Percentiles rank a stretch among this genome's conserved stretches.
These are phyloP conservation scores for Lysiphlebus fabarum DNA, from an alignment of 1,140 invertebrate genomes.

Conservation along the genomic window DNA sequence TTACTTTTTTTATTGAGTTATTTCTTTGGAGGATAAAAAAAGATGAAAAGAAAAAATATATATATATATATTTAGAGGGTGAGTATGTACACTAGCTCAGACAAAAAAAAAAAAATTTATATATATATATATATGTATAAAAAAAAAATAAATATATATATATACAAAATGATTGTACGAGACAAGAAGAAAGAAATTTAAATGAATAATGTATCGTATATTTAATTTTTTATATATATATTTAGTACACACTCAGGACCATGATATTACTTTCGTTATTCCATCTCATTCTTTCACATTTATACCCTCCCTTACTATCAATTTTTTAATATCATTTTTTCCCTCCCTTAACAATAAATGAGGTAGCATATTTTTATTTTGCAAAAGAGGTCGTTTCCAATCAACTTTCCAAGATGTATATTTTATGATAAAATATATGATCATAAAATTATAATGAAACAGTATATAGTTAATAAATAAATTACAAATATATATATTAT, in stretches of 20 bases:
- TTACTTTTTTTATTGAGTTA: conserved; percentile 2
- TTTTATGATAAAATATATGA: background rate
- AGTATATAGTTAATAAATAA: no score
- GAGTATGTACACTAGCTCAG: background rate
- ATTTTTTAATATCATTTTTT: background rate
- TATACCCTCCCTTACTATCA: background rate
- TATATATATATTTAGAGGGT: background rate
- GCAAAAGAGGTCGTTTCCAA: conserved; percentile 48
- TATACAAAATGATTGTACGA: conserved; percentile 22
- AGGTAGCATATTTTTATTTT: conserved; percentile 51
- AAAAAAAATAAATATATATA: conserved; percentile 13
- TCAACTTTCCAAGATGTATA: conserved; percentile 43
- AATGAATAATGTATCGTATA: conserved; percentile 59
- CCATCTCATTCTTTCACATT: background rate
- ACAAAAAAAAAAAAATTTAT: no score
- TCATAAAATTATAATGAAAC: no score
- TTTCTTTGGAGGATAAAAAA: conserved; percentile 3
- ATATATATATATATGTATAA: conserved; percentile 2
- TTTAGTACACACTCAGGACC: conserved; percentile 30
- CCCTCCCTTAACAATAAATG: conserved; percentile 33
- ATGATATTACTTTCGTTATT: conserved; percentile 19
- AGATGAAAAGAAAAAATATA: conserved; percentile 17
- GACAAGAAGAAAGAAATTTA: conserved; percentile 53
- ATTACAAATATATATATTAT: no score
- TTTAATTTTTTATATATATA: conserved; percentile 49